A percentile compares a stretch with the other conserved stretches of the same genome.
Evolutionary conservation across 2,888 invertebrate species (phyloP).

Genomic region (Calephelis perditalis): DNA sequence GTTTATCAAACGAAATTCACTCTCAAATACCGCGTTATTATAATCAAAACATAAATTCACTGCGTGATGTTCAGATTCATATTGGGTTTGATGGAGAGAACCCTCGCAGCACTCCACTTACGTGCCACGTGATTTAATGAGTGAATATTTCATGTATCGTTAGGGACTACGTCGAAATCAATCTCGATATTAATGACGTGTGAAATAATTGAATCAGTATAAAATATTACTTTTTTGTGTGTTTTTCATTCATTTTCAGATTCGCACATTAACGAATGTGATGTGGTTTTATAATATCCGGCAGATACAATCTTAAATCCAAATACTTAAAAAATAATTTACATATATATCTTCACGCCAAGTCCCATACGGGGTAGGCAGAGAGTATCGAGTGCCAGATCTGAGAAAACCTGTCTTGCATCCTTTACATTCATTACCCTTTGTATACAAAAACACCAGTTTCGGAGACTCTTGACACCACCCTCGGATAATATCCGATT

Average conservation of each 20-base stretch:
- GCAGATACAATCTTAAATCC: background rate
- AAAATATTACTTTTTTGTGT: conserved; percentile 32
- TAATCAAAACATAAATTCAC: conserved; percentile 1
- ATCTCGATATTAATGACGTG: conserved; percentile 70
- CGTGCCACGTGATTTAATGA: conserved; percentile 65
- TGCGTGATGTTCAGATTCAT: conserved; percentile 46
- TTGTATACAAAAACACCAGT: too few species aligned
- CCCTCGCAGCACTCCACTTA: conserved; percentile 52
- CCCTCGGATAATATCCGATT: too few species aligned
- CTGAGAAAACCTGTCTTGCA: too few species aligned
- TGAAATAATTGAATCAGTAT: conserved; percentile 62
- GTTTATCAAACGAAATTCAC: too few species aligned
- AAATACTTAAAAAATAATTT: too few species aligned
- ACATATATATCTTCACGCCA: too few species aligned
- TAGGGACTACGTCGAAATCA: conserved; percentile 66
- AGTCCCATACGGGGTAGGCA: too few species aligned
- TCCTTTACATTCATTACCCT: too few species aligned
- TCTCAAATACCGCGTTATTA: background rate
- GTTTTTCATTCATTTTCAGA: background rate
- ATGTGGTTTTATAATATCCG: too few species aligned
- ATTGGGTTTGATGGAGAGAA: conserved; percentile 56
- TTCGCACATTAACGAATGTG: too few species aligned
- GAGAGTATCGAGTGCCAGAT: too few species aligned
- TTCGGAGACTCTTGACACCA: too few species aligned
- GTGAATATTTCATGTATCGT: conserved; percentile 72